phyloP scores from a whole-genome alignment of 2,113 vertebrate species.

The Nematolebias whitei region DNA sequence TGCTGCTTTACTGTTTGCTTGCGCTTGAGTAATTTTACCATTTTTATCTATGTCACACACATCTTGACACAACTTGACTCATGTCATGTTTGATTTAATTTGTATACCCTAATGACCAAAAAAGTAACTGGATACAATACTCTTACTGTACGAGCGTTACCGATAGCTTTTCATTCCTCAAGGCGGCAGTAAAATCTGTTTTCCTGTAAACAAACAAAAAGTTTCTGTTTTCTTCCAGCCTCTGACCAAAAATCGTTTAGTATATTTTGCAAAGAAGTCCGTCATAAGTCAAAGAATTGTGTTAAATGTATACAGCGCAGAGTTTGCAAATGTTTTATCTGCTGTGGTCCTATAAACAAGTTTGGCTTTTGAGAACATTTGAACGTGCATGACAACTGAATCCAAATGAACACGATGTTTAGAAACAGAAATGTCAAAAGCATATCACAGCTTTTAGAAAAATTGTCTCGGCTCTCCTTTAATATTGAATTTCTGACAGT shows the following conservation, averaged over 20 bases:
- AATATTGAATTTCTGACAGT: not conserved
- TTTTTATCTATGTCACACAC: not conserved
- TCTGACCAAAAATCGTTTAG: not conserved
- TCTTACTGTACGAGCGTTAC: not conserved
- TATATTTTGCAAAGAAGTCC: conserved; percentile 4
- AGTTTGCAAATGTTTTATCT: not conserved
- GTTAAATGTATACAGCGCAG: too few species aligned
- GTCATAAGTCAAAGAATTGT: not conserved
- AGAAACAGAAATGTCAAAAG: not conserved
- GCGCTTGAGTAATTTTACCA: not conserved
- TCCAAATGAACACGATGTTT: not conserved
- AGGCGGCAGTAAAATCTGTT: conserved; percentile 1
- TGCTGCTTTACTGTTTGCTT: too few species aligned
- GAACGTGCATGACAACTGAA: not conserved
- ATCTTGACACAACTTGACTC: not conserved
- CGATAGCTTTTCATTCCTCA: not conserved
- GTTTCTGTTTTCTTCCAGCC: not conserved
- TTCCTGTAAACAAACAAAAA: conserved; percentile 2
- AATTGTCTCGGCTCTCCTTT: not conserved
- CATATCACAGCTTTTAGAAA: not conserved
- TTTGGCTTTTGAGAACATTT: not conserved
- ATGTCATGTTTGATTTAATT: not conserved
- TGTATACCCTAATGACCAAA: not conserved
- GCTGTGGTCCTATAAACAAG: not conserved
- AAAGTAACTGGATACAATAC: not conserved